Conservation (phyloP, 2,888 invertebrate genomes). For the Sussaba pulchella region DNA sequence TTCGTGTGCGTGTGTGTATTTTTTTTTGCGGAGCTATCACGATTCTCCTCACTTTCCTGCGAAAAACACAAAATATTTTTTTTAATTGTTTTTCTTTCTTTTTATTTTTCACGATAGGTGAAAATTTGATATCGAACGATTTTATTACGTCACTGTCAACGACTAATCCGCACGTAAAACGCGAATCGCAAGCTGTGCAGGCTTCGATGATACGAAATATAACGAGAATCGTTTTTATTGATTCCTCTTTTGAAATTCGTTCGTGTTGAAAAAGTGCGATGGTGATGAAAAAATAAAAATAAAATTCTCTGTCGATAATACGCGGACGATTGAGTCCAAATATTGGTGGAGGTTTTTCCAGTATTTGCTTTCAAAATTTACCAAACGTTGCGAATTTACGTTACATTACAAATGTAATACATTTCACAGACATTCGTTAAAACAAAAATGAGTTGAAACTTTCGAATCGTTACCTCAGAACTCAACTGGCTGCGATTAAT, state of each 20-base stretch:
- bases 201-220: neutral
- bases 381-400: slow-evolving; percentile 3
- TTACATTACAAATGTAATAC: neutral
- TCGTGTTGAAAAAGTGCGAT: neutral
- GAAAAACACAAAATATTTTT: slow-evolving; percentile 21
- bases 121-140: too few species aligned
- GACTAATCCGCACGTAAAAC: slow-evolving; percentile 11
- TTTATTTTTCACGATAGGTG: slow-evolving; percentile 25
- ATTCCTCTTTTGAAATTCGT: neutral
- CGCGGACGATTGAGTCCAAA: neutral
- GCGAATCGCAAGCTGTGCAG: neutral
- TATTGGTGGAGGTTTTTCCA: neutral
- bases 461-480: too few species aligned
- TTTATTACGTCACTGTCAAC: slow-evolving; percentile 11
- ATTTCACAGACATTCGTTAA: too few species aligned
- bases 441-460: too few species aligned
- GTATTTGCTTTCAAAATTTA: neutral
- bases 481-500: too few species aligned
- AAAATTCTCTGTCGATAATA: neutral
- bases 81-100: slow-evolving; percentile 7
- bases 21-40: neutral
- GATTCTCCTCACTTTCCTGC: slow-evolving; percentile 7
- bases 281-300: neutral
- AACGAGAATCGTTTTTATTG: slow-evolving; percentile 7
- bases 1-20: slow-evolving; percentile 7